Base-by-base conservation (phyloP, 2,888 invertebrate species). In the Macaria notata region DNA sequence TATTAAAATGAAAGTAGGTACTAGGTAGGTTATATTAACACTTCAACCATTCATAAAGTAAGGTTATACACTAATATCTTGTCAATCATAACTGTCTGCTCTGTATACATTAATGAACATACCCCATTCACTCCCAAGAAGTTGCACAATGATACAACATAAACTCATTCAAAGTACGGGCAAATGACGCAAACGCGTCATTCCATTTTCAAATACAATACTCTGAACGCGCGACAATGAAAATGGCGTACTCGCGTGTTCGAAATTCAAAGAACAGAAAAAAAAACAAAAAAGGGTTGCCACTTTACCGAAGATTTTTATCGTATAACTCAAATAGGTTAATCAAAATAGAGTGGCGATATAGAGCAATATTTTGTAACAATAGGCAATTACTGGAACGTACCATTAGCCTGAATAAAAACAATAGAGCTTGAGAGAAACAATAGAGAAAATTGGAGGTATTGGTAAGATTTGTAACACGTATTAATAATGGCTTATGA, bases 381-480 rank as follows among this genome's bases (percentile, higher is more conserved):
- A 87, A 86, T 86, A 68, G 83, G 64, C 70, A 71, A 81, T 84
- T 79, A 78, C 64, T 63, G 70, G 72, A 79, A 75, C 74, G 61
- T 63, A 65, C 81, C 80, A 84, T 85, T 84, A 86, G 76, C 72
- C 61, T 64, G 54, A 55, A 64, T 70, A 65, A 65, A 64, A 63
- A 69, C 68, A 71, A 69, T 69, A 57, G 60, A 44, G 46, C 57
- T 49, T 49, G 58, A 47, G 48, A 53, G 19, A 33, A 46, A 49
- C 51, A 53, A 53, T 49, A 33, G 45, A 43, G 5, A 8, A 58
- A 49, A 41, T 49, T 43, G 1, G 29, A 43, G 19, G 43, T 43
- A 29, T 43, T 8, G n/a, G 30, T 43, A n/a, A 45, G 38, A 38
- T 45, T 31, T 46, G 30, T 58, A 47, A 54, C 9, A 36, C 33